Evolutionary conservation across 2,113 vertebrate genomes (phyloP), one percentile per base, ranked within the genome.

Genomic region (Chinchilla lanigera): DNA sequence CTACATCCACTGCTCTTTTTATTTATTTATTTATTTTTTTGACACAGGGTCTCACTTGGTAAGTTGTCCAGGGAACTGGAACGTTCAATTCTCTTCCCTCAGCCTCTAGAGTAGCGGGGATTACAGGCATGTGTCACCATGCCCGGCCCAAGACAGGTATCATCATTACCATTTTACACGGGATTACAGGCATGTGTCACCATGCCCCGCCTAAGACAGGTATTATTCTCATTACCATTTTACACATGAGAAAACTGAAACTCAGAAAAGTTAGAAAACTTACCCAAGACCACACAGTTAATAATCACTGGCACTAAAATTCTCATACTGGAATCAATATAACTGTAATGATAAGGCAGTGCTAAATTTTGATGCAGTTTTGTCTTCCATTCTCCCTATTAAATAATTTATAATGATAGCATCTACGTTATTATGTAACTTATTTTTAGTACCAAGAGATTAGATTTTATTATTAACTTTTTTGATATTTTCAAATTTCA

Each of bases 391-490:
- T 28, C 50, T 89, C 78, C 38, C 50, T 35, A 54, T 47, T 47
- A 67, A 94, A 92, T 28, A 50, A 58, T 50, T 94, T 58, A 60
- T 61, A 85, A 80, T 7, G 50, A 73, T 65, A 85, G n/a, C 81
- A 35, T 60, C 41, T 87, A 22, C 26, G 65, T 86, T 83, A 69
- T 44, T 80, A 81, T 3, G 30, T 80, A 44, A 81, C 44, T 41
- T 63, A 38, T 65, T 89, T 97, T 92, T 63, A 89, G 41, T 85
- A 75, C 38, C 28, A 89, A 67, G 54, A 71, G 54, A 56, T 82
- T 92, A 54, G 22, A 35, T 22, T 83, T 35, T 73, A 24, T 50
- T 7, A 19, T 41, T 83, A 67, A 67, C 50, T n/a, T 81, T 89
- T 86, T 90, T 60, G 30, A 38, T 71, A 87, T 50, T 93, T 93